A percentile compares a stretch with the other conserved stretches of the same genome.
These are phyloP conservation scores for Agrypnia vestita DNA, from an alignment of 1,140 invertebrate species.

Conservation along the genomic window DNA sequence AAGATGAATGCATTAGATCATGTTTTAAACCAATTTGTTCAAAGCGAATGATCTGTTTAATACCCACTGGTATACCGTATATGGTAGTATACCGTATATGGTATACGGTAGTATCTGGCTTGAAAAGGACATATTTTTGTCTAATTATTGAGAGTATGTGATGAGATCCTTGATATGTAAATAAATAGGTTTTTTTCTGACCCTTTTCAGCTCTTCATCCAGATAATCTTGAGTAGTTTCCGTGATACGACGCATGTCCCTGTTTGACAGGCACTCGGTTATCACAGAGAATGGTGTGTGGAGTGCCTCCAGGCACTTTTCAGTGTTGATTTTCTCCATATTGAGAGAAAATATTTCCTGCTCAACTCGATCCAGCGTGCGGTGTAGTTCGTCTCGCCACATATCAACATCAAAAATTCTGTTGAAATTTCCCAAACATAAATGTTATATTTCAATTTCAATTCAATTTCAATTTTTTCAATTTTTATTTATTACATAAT, in stretches of 20 bases:
- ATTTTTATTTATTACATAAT: too few species aligned
- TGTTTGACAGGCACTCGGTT: conserved; percentile 85
- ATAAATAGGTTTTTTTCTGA: conserved; percentile 47
- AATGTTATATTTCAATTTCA: too few species aligned
- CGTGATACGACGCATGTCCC: conserved; percentile 84
- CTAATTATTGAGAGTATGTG: background rate
- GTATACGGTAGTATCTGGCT: too few species aligned
- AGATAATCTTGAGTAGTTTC: conserved; percentile 90
- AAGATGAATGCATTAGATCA: too few species aligned
- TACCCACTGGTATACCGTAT: too few species aligned
- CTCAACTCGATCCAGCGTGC: conserved; percentile 78
- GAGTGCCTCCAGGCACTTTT: conserved; percentile 83
- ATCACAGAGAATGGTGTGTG: conserved; percentile 84
- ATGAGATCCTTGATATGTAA: background rate
- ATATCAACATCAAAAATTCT: conserved; percentile 82
- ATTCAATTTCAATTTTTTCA: too few species aligned
- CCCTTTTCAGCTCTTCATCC: conserved; percentile 87
- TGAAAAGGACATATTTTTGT: too few species aligned
- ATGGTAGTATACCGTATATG: too few species aligned
- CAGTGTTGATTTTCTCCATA: conserved; percentile 85
- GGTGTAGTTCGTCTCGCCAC: conserved; percentile 84
- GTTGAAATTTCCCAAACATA: background rate
- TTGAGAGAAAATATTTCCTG: conserved; percentile 81
- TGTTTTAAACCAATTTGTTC: too few species aligned
- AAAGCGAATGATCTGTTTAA: too few species aligned